A percentile compares a stretch with the other conserved stretches of the same genome.
Evolutionary conservation across 2,113 vertebrate species (phyloP).

Genomic region (Cyprinodon tularosa): DNA sequence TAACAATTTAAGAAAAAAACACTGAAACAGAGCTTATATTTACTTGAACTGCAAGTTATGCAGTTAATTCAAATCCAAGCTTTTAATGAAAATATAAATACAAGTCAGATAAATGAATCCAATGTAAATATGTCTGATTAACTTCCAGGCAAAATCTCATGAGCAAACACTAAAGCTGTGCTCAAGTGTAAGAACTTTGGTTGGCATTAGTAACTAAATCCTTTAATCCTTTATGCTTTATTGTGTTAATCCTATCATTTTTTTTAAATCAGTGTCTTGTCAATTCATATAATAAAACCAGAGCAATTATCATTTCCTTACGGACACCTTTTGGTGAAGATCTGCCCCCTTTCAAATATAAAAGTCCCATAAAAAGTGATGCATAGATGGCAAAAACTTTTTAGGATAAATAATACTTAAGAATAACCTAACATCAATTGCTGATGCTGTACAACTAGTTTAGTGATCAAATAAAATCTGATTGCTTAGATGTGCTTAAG

Average conservation of each 20-base stretch:
- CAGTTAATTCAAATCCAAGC: not conserved
- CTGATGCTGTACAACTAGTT: too few species aligned
- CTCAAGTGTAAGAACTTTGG: not conserved
- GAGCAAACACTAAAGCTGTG: not conserved
- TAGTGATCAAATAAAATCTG: not conserved
- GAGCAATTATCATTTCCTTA: too few species aligned
- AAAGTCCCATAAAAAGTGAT: not conserved
- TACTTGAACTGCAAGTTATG: not conserved
- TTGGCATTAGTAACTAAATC: not conserved
- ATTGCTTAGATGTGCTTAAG: not conserved
- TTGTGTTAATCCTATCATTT: constrained; percentile 2
- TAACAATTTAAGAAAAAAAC: not conserved
- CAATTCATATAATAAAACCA: too few species aligned
- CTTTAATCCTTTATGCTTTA: not conserved
- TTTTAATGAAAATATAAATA: not conserved
- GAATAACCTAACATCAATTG: too few species aligned
- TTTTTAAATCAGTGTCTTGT: too few species aligned
- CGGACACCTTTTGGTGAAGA: not conserved
- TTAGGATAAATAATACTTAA: too few species aligned
- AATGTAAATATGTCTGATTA: not conserved
- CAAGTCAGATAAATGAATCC: not conserved
- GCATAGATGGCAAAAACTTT: too few species aligned
- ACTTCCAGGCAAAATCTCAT: not conserved
- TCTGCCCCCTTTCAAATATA: not conserved
- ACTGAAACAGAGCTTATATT: not conserved